Conservation (phyloP, 2,113 vertebrate genomes). For the Vireo altiloquus region DNA sequence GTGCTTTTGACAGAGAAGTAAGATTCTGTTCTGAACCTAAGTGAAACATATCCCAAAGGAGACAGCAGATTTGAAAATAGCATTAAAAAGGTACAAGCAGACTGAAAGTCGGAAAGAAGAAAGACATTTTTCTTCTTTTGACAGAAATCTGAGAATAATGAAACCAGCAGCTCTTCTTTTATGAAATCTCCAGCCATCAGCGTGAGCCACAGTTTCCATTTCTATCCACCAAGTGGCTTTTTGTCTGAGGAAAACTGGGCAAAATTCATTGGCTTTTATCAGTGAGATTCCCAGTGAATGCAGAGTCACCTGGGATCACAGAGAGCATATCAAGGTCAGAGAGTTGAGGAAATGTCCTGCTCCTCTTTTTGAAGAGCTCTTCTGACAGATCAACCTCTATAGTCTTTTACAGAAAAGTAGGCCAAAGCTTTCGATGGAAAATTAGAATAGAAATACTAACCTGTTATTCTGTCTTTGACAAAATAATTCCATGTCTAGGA, state of each 20-base stretch:
- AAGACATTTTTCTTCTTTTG: neutral
- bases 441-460: neutral
- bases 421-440: neutral
- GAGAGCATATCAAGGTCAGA: neutral
- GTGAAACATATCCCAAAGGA: neutral
- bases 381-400: neutral
- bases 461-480: neutral
- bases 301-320: neutral
- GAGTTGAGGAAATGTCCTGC: neutral
- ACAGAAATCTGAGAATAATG: neutral
- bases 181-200: neutral
- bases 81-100: neutral
- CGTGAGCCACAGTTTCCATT: neutral
- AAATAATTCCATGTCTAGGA: neutral
- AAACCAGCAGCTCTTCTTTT: neutral
- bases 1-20: neutral
- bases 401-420: neutral
- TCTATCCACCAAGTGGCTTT: neutral
- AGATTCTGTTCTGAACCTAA: neutral
- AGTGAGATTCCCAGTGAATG: neutral
- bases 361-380: neutral
- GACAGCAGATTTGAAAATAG: neutral
- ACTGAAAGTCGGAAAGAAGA: neutral
- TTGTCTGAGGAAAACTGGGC: neutral
- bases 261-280: neutral